Evolutionary conservation across 2,113 vertebrate species (phyloP), one percentile per base, ranked within the genome.

Genomic region (Proterorhinus semilunaris): DNA sequence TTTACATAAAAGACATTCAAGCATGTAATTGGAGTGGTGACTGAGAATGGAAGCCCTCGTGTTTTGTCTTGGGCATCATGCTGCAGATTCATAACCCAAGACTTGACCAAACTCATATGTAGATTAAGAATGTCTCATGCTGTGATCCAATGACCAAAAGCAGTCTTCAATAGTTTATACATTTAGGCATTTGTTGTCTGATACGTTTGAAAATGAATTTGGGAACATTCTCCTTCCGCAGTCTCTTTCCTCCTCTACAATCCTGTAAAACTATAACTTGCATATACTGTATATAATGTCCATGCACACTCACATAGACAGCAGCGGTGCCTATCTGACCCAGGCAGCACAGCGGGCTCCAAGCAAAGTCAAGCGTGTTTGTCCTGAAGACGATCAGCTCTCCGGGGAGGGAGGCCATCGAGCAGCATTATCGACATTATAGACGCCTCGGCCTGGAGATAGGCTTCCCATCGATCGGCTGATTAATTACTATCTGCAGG

Each of bases 401-500:
- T 88, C 76, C 8, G 27, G 87, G 82, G 88, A 80, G 80, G 76
- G 75, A 69, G 66, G 68, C 88, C 87, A 90, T 89, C 57, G 83
- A 90, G 89, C 90, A 17, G 82, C 87, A 88, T 91, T 90, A 93
- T 91, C 78, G 88, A 87, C 88, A 88, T 86, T 90, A 92, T 86
- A 83, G 90, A 92, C 78, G 82, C 84, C 85, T 78, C 80, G 61
- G 83, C 89, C 84, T 84, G 81, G 81, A 91, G 89, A 89, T 89
- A 84, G 90, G 90, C 87, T 86, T 80, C 83, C 70, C 82, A 91
- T 92, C 69, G 90, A 92, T 87, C 87, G 52, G 55, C 82, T 91
- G 91, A 92, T 92, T 92, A 92, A 92, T 92, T 89, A 89, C 91
- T 87, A 89, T 90, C 89, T 90, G 88, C 88, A 88, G 88, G 89